Evolutionary conservation across 2,113 vertebrate genomes (phyloP).

Genomic region (Chionomys nivalis): DNA sequence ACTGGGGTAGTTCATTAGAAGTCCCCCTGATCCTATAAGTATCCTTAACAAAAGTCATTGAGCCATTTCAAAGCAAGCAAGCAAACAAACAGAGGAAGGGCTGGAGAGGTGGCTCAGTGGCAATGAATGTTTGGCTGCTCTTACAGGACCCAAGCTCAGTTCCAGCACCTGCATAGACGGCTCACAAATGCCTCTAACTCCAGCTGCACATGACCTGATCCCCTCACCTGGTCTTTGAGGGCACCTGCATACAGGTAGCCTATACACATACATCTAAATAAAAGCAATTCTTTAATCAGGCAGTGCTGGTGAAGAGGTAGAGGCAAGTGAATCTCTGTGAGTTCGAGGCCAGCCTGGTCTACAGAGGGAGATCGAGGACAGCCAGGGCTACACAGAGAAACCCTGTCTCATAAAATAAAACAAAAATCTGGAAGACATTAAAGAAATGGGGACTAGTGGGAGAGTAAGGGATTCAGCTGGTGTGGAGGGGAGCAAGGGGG

Average conservation of each 20-base stretch:
- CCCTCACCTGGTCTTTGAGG: not conserved
- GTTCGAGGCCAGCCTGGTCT: not conserved
- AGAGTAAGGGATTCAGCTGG: not conserved
- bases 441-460: not conserved
- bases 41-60: not conserved
- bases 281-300: not conserved
- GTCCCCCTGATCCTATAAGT: not conserved
- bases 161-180: not conserved
- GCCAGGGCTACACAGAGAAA: not conserved
- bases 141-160: not conserved
- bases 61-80: not conserved
- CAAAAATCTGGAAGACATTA: not conserved
- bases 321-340: not conserved
- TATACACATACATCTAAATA: not conserved
- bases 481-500: not conserved
- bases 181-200: not conserved
- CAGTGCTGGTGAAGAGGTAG: not conserved
- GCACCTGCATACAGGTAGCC: not conserved
- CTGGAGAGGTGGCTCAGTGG: not conserved
- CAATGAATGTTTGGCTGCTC: not conserved
- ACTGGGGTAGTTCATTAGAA: not conserved
- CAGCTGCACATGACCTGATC: not conserved
- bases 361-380: not conserved
- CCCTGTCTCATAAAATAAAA: not conserved
- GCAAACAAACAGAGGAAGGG: not conserved